A percentile compares a stretch with the other conserved stretches of the same genome.
Evolutionary conservation across 1,140 invertebrate species (phyloP).

Genomic region (Arion vulgaris): DNA sequence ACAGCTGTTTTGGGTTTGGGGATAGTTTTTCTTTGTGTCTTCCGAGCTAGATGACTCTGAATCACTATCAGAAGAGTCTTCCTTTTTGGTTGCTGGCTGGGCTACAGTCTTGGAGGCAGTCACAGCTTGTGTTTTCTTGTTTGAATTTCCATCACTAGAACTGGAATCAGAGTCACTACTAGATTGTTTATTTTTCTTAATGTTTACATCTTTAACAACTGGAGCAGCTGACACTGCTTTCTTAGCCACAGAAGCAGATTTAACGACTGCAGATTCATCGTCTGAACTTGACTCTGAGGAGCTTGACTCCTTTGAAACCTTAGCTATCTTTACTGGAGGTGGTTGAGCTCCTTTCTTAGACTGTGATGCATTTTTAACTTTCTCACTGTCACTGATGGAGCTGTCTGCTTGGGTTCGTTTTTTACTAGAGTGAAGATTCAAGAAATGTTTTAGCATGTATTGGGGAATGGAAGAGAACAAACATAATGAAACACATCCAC

Average conservation of each 20-base stretch:
- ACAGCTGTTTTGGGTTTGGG: slow-evolving; percentile 28
- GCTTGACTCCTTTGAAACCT: not conserved
- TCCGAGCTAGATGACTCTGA: slow-evolving; percentile 46
- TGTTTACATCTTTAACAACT: no score
- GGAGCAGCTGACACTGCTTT: not conserved
- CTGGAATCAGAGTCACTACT: slow-evolving; percentile 47
- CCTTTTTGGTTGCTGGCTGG: slow-evolving; percentile 25
- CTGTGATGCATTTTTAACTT: not conserved
- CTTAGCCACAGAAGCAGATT: not conserved
- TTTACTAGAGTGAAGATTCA: not conserved
- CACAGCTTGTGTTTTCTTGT: not conserved
- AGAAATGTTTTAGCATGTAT: not conserved
- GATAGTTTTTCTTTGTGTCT: slow-evolving; percentile 18
- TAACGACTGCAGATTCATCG: not conserved
- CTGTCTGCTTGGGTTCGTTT: not conserved
- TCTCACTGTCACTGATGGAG: not conserved
- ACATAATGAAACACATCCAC: not conserved
- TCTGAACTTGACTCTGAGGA: slow-evolving; percentile 1
- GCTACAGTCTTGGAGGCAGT: not conserved
- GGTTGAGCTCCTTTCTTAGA: not conserved
- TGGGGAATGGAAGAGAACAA: not conserved
- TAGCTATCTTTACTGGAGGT: slow-evolving; percentile 4
- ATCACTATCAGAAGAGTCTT: slow-evolving; percentile 39
- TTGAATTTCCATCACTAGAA: slow-evolving; percentile 41
- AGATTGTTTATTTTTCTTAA: slow-evolving; percentile 35